Evolutionary conservation across 2,888 invertebrate species (phyloP).

Genomic region (Spodoptera picta): DNA sequence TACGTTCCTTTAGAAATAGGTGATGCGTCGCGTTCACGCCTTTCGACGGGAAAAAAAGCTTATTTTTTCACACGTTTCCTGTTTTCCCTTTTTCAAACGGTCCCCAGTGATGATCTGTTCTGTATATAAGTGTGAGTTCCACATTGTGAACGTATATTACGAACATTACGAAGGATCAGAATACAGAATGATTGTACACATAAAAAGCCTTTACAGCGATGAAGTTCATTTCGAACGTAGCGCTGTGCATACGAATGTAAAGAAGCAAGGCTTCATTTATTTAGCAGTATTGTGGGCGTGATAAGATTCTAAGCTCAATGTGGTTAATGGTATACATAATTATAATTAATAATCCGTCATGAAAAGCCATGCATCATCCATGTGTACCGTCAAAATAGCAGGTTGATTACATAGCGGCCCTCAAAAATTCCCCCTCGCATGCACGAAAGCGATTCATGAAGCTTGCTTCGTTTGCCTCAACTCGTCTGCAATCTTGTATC

Average conservation of each 20-base stretch:
- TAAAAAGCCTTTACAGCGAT: constrained; percentile 10
- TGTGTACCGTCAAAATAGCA: constrained; percentile 55
- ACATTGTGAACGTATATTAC: constrained; percentile 22
- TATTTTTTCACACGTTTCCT: constrained; percentile 74
- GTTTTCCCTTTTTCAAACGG: constrained; percentile 58
- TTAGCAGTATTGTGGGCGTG: background rate
- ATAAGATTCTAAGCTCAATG: constrained; percentile 10
- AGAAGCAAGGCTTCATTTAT: constrained; percentile 5
- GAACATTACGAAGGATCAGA: constrained; percentile 12
- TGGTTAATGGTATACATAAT: constrained; percentile 17
- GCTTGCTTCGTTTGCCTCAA: constrained; percentile 83
- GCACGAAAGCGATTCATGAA: constrained; percentile 81
- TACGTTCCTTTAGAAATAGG: constrained; percentile 83
- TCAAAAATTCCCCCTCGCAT: constrained; percentile 76
- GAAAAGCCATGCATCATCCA: constrained; percentile 43
- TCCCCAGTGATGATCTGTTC: constrained; percentile 53
- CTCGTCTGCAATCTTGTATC: constrained; percentile 85
- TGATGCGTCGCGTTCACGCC: constrained; percentile 82
- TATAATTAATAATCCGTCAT: constrained; percentile 33
- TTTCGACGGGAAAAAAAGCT: constrained; percentile 72
- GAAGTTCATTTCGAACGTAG: background rate
- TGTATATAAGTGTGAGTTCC: constrained; percentile 37
- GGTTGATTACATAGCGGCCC: constrained; percentile 65
- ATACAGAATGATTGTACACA: constrained; percentile 7
- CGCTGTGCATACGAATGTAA: constrained; percentile 5